Conservation (phyloP, 2,797 vertebrate genomes). For the Microtus obscurus region DNA sequence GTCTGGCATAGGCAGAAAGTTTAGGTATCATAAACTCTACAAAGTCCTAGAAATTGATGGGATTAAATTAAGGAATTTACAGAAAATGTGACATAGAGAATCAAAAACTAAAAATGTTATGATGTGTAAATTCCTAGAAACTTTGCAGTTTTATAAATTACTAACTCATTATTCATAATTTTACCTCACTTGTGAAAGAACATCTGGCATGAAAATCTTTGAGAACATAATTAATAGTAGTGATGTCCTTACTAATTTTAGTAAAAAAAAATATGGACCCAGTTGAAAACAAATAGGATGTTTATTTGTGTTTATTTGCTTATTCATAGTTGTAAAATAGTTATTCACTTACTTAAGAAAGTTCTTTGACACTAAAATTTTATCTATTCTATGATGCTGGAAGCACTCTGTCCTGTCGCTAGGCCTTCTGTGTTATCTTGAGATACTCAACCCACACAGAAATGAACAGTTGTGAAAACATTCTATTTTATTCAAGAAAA, state of each 20-base stretch:
- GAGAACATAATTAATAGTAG: neutral
- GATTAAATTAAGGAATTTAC: neutral
- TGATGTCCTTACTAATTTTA: slow-evolving; percentile 21
- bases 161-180: slow-evolving; percentile 5
- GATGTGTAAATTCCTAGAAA: slow-evolving; percentile 7
- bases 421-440: neutral
- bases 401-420: neutral
- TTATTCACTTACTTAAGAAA: neutral
- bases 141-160: neutral
- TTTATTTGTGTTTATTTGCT: neutral
- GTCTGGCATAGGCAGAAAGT: neutral
- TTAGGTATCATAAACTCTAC: neutral
- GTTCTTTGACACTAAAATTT: neutral
- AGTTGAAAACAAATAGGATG: neutral
- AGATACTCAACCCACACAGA: neutral
- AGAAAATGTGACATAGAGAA: neutral
- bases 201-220: neutral
- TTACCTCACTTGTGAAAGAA: neutral
- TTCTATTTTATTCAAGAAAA: neutral
- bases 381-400: neutral
- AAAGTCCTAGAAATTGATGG: neutral
- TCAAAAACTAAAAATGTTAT: neutral
- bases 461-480: neutral
- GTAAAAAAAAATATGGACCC: neutral
- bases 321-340: neutral